Base-by-base conservation (phyloP, 2,888 invertebrate genomes). In the Sycophila texana region DNA sequence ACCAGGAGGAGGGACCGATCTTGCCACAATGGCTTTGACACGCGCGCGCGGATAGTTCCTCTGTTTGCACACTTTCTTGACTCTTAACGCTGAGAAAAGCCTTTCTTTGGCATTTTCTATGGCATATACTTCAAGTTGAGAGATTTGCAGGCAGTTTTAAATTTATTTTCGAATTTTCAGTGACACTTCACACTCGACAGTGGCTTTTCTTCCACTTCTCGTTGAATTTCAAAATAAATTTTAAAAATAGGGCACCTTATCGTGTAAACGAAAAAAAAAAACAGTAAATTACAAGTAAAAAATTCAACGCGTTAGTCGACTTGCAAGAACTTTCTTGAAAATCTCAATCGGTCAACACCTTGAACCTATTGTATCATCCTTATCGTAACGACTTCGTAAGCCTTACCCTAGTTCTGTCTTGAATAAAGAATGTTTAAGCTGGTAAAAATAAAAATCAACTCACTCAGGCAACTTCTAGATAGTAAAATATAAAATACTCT, bases 341-440 rank as follows among this genome's bases (percentile, higher is more conserved):
- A 39, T 53, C 53, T 67, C 26, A 22, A 26, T 60, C 51, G 58
- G 67, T 74, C 20, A 60, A 18, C 53, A 68, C 75, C 75, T 68
- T 75, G 75, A 75, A 68, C 61, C 39, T 77, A 72, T 71, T 77
- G 58, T 57, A 71, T 74, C 58, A 67, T 18, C 30, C 26, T 1
- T 49, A 0, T 26, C 67, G 67, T 58, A 74, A 60, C 18, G 14
- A 51, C 67, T 67, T 51, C 13, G 18, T 13, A 26, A 18, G 26
- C 47, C 53, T 22, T 57, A 76, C 10, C 60, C 71, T 57, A 71
- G 7, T 58, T 77, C 63, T 58, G 58, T 60, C 58, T 5, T 70
- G 39, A 20, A 53, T 22, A 4, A n/a, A 16, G 22, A 55, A 4
- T 63, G 39, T 30, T n/a, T 63, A 30, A 16, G 39, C n/a, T 16